These are phyloP conservation scores for Idaea aversata DNA, from an alignment of 2,888 invertebrate species.

Conservation along the genomic window DNA sequence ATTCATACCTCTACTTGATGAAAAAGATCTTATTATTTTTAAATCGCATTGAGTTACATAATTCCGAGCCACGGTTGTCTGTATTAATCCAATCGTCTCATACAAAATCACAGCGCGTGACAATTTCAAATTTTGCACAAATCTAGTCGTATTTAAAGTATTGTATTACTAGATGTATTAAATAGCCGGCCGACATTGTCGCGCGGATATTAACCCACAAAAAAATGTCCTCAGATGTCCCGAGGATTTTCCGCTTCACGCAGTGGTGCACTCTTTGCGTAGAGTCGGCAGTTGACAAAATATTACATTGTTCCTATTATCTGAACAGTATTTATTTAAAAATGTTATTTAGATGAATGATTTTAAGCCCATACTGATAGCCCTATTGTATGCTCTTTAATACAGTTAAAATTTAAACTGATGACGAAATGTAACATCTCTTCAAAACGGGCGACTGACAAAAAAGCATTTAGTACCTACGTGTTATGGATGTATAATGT, in stretches of 20 bases:
- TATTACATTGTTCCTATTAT: slow-evolving; percentile 81
- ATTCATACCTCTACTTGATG: slow-evolving; percentile 6
- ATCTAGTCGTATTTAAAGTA: slow-evolving; percentile 78
- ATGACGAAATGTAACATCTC: slow-evolving; percentile 25
- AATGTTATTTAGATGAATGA: slow-evolving; percentile 80
- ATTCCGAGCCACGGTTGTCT: slow-evolving; percentile 31
- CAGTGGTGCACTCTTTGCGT: slow-evolving; percentile 73
- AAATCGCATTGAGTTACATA: slow-evolving; percentile 15
- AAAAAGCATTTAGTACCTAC: slow-evolving; percentile 11
- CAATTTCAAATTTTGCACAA: slow-evolving; percentile 79
- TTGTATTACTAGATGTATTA: slow-evolving; percentile 79
- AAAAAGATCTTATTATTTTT: slow-evolving; percentile 10
- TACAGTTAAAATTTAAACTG: slow-evolving; percentile 60
- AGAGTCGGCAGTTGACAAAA: slow-evolving; percentile 79
- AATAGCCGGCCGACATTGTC: slow-evolving; percentile 79
- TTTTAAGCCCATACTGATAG: slow-evolving; percentile 74
- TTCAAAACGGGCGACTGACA: slow-evolving; percentile 4
- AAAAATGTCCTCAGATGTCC: slow-evolving; percentile 79
- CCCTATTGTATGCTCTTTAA: slow-evolving; percentile 65
- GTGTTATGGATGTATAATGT: slow-evolving; percentile 31
- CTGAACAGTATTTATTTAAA: slow-evolving; percentile 78
- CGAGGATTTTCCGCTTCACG: slow-evolving; percentile 81
- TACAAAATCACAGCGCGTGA: slow-evolving; percentile 70
- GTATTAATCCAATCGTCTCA: slow-evolving; percentile 71
- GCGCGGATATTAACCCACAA: slow-evolving; percentile 79